phyloP scores from a whole-genome alignment of 2,113 vertebrate genomes.

The Amphiprion percula region DNA sequence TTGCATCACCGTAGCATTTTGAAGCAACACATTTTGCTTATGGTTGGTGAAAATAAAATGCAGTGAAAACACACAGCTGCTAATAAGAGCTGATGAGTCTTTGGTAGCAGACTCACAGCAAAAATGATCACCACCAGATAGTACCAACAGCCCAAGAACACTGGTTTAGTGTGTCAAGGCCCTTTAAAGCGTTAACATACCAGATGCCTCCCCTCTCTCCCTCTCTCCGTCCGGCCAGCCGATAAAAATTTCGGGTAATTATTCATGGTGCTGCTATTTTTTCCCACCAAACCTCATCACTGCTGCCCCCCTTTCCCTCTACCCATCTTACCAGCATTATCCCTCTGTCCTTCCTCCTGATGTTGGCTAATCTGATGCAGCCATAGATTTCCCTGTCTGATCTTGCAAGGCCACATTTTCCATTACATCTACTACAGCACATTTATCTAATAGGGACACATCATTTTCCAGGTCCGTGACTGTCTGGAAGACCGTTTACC shows the following conservation, averaged over 20 bases:
- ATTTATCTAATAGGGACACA: conserved; percentile 67
- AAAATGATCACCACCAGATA: not conserved
- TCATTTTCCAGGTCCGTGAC: conserved; percentile 67
- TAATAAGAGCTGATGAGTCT: not conserved
- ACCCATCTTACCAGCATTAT: conserved; percentile 64
- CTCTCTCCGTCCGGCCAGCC: not conserved
- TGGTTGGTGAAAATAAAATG: too few species aligned
- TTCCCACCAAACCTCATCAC: conserved; percentile 45
- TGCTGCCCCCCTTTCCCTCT: not conserved
- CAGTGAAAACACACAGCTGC: too few species aligned
- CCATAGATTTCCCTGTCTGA: conserved; percentile 76
- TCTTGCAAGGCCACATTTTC: conserved; percentile 71
- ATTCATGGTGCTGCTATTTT: conserved; percentile 34
- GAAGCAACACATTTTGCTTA: too few species aligned
- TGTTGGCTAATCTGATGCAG: conserved; percentile 77
- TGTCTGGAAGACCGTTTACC: conserved; percentile 66
- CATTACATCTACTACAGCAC: conserved; percentile 66
- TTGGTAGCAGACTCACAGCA: not conserved
- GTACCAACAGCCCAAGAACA: not conserved
- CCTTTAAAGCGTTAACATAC: not conserved
- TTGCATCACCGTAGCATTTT: too few species aligned
- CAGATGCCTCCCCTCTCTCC: not conserved
- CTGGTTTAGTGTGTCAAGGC: not conserved
- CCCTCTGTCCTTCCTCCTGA: conserved; percentile 67
- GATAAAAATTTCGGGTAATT: conserved; percentile 39